Evolutionary conservation across 2,888 invertebrate species (phyloP).

Genomic region (Archaeoteleia sp.): DNA sequence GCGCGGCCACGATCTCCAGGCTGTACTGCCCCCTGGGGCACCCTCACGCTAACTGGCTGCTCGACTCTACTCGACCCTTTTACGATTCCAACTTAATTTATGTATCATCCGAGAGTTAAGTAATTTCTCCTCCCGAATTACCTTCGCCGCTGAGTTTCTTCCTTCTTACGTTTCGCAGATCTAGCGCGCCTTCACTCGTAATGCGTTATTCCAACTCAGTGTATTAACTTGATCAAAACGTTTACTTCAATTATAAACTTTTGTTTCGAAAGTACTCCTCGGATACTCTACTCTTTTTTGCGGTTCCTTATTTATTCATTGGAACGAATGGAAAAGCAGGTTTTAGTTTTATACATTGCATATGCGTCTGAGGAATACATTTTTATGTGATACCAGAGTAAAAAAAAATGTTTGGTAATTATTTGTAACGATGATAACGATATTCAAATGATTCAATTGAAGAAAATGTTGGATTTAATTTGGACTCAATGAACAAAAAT

Average conservation of each 20-base stretch:
- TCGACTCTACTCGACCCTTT: conserved; percentile 72
- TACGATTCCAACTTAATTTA: conserved; percentile 75
- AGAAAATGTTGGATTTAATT: too few relatives aligned
- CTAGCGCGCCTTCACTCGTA: conserved; percentile 32
- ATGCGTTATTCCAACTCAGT: conserved; percentile 38
- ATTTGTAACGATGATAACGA: too few relatives aligned
- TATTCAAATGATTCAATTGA: too few relatives aligned
- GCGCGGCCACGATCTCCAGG: conserved; percentile 57
- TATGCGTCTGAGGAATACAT: too few relatives aligned
- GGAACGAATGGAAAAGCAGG: too few relatives aligned
- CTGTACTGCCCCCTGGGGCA: conserved; percentile 74
- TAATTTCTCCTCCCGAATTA: conserved; percentile 74
- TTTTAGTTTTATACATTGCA: too few relatives aligned
- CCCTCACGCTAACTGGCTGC: conserved; percentile 75
- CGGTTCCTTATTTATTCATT: neutral
- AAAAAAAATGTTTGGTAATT: too few relatives aligned
- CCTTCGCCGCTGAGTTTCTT: conserved; percentile 64
- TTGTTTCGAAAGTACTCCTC: conserved; percentile 11
- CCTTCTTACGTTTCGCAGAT: conserved; percentile 47
- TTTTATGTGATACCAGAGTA: too few relatives aligned
- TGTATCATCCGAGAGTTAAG: conserved; percentile 76
- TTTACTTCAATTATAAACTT: conserved; percentile 33
- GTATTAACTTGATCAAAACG: conserved; percentile 34
- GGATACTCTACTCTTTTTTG: neutral
- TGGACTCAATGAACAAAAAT: too few relatives aligned